Conservation (phyloP, 2,888 invertebrate genomes). For the Noctua fimbriata region DNA sequence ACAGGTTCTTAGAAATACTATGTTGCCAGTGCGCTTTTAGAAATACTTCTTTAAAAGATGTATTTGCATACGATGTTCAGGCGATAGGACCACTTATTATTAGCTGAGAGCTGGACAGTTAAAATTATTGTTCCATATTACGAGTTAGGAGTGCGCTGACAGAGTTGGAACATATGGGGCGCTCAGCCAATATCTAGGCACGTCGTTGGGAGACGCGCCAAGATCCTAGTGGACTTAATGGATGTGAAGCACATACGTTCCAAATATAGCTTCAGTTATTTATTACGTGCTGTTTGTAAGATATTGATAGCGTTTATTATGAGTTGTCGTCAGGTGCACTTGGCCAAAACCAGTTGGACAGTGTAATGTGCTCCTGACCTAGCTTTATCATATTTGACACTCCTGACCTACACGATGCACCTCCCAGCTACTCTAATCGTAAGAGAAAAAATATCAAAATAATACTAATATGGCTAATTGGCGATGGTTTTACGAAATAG, state of each 20-base stretch:
- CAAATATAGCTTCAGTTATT: conserved; percentile 33
- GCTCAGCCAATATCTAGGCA: conserved; percentile 41
- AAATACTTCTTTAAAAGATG: neutral
- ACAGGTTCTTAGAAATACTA: conserved; percentile 25
- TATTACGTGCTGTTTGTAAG: neutral
- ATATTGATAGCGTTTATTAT: neutral
- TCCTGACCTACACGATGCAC: neutral
- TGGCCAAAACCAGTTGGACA: neutral
- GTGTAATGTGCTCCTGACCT: conserved; percentile 27
- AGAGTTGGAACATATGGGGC: conserved; percentile 16
- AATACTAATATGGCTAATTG: neutral
- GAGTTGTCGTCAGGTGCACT: neutral
- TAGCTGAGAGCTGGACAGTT: neutral
- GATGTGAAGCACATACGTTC: conserved; percentile 9
- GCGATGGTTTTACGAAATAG: neutral
- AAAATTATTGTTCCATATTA: conserved; percentile 1
- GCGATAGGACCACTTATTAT: neutral
- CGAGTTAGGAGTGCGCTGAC: conserved; percentile 17
- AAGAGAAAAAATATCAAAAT: conserved; percentile 7
- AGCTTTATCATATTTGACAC: conserved; percentile 14
- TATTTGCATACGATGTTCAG: neutral
- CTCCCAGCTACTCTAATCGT: neutral
- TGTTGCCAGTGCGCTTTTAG: neutral
- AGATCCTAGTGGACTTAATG: conserved; percentile 33
- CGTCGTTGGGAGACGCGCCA: conserved; percentile 55